A percentile compares a stretch with the other conserved stretches of the same genome.
Evolutionary conservation across 1,140 invertebrate species (phyloP).

Genomic region (Drosophila yakuba): DNA sequence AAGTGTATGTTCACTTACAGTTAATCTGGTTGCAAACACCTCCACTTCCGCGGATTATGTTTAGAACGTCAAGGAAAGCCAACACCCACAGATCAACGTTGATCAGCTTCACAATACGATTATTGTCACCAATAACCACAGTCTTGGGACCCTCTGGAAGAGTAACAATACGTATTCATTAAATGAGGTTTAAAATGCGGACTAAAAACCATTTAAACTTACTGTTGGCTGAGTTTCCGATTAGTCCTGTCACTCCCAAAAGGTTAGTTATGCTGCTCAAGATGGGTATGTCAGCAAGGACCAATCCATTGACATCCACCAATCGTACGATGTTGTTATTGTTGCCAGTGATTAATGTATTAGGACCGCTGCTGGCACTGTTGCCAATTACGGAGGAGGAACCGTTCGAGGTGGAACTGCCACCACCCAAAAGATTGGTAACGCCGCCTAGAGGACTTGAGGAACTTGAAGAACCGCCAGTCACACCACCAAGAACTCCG

Average conservation of each 20-base stretch:
- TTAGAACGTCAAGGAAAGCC: constrained; percentile 34
- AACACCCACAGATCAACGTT: constrained; percentile 25
- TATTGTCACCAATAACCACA: constrained; percentile 56
- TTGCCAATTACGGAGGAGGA: constrained; percentile 2
- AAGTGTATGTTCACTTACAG: constrained; percentile 12
- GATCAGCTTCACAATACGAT: constrained; percentile 34
- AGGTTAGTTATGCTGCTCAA: not conserved
- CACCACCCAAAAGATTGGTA: not conserved
- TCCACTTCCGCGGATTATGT: constrained; percentile 36
- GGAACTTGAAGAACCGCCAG: not conserved
- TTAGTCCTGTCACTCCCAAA: not conserved
- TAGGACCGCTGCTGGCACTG: not conserved
- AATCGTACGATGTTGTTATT: constrained; percentile 5
- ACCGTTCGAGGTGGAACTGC: not conserved
- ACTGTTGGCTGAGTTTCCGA: constrained; percentile 44
- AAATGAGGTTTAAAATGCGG: too few species aligned
- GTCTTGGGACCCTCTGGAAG: constrained; percentile 41
- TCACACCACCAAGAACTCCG: not conserved
- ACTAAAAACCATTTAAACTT: constrained; percentile 6
- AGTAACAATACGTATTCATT: too few species aligned
- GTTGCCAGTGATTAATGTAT: not conserved
- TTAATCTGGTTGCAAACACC: constrained; percentile 35
- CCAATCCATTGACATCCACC: constrained; percentile 5
- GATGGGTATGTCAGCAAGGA: constrained; percentile 10
- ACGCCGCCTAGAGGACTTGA: not conserved